These are phyloP conservation scores for Bombus huntii DNA, from an alignment of 1,140 invertebrate species.

Conservation along the genomic window DNA sequence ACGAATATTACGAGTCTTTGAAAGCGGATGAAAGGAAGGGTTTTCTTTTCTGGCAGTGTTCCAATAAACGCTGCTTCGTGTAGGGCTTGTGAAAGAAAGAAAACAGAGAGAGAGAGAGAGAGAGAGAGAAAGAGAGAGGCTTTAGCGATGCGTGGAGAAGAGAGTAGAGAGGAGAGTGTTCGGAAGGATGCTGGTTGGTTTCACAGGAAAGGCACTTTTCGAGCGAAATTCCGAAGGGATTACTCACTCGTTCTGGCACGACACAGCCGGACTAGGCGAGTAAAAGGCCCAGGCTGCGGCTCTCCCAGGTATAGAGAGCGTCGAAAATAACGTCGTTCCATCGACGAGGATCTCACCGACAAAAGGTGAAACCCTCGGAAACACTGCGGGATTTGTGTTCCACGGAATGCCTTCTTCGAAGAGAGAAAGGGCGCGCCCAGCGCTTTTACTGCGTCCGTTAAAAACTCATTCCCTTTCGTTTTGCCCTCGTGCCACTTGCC, in stretches of 20 bases:
- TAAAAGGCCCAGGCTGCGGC: too few species aligned
- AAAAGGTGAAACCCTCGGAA: slow-evolving; percentile 35
- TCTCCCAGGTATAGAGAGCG: slow-evolving; percentile 31
- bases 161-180: background rate
- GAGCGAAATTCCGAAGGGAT: slow-evolving; percentile 68
- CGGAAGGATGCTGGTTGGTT: slow-evolving; percentile 25
- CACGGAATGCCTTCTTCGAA: slow-evolving; percentile 34
- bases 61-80: background rate
- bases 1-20: background rate
- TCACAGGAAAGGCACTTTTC: slow-evolving; percentile 58
- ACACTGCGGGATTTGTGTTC: slow-evolving; percentile 12
- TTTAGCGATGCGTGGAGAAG: background rate
- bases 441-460: slow-evolving; percentile 15
- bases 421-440: background rate
- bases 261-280: background rate
- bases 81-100: background rate
- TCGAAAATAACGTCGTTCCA: slow-evolving; percentile 26
- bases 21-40: slow-evolving; percentile 6
- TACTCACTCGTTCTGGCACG: slow-evolving; percentile 49
- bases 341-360: slow-evolving; percentile 10
- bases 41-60: slow-evolving; percentile 20
- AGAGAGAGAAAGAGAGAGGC: background rate
- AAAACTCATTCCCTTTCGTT: slow-evolving; percentile 7
- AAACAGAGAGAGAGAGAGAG: background rate
- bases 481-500: background rate